Base-by-base conservation (phyloP, 2,888 invertebrate genomes). In the Dicycla oo region DNA sequence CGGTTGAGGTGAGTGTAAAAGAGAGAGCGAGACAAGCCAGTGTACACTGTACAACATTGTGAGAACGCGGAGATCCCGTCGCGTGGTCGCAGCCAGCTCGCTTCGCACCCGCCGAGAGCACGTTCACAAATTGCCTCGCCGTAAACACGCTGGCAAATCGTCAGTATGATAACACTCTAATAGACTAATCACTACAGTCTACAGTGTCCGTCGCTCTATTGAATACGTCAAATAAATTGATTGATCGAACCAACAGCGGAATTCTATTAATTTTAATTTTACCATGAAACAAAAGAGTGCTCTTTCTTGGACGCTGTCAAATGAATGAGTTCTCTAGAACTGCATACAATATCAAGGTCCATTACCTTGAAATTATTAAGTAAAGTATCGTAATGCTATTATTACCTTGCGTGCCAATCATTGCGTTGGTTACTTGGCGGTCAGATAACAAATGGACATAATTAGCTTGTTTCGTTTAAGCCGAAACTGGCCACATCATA, bases 191-290 rank as follows among this genome's bases (percentile, higher is more conserved):
- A 58, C 5, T 38, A 38, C 15, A 40, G 10, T 60, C 5, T 38
- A 38, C 15, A 40, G 10, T 60, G 18, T 23, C 18, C 5, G 15
- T 60, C 18, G 62, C 0, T 66, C 57, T 51, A 81, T 64, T 64
- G 30, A 67, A 43, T 18, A 60, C 34, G 83, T 74, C 81, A 83
- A 47, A 67, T 49, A 57, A 80, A 80, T 83, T 83, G 84, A 80
- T 83, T 54, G 75, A 80, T 80, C 56, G 58, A 5, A 26, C 15
- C 10, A 51, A 66, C 69, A 63, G 56, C 38, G 34, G 34, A 18
- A 64, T 23, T 56, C 34, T 54, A 56, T 64, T 57, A 11, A 23
- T 30, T 53, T 30, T 53, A 18, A 23, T 30, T 53, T 34, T 71
- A 56, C 56, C 13, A 26, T 7, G 53, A 34, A 71, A 57, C 40